Percentiles rank a stretch among this genome's conserved stretches.
Conservation (phyloP, 2,113 vertebrate species). For the Malurus cyaneus region DNA sequence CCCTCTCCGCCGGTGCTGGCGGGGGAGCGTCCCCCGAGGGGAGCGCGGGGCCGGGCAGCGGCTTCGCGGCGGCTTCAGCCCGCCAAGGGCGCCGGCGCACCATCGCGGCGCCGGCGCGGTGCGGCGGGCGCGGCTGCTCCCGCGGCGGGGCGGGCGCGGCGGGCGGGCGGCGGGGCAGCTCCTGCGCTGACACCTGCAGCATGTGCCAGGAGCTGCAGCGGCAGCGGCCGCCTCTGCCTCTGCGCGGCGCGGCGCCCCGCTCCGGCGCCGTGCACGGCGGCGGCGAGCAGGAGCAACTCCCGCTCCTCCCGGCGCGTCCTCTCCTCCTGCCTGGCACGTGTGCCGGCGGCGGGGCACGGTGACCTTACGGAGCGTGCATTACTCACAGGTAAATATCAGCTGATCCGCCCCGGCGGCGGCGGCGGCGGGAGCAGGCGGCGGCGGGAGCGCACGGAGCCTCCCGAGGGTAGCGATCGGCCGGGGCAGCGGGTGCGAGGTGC, state of each 20-base stretch:
- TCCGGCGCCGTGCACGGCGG: no score
- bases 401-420: background rate
- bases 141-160: no score
- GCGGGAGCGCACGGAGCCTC: background rate
- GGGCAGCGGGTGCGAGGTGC: background rate
- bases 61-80: no score
- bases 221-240: no score
- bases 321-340: background rate
- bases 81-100: no score
- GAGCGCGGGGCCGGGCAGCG: no score
- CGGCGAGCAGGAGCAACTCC: background rate
- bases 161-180: no score
- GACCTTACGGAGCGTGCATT: conserved; percentile 72
- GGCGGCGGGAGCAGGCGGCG: background rate
- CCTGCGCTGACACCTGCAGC: no score
- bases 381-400: conserved; percentile 68
- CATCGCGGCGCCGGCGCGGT: no score
- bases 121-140: no score
- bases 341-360: conserved; percentile 60
- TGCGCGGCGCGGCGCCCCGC: no score
- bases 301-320: conserved; percentile 30
- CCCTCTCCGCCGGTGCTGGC: background rate
- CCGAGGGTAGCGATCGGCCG: background rate
- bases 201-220: no score
- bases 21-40: background rate